Conservation (phyloP, 92 coral and sea anemone genomes). For the Epizoanthus scotinus region DNA sequence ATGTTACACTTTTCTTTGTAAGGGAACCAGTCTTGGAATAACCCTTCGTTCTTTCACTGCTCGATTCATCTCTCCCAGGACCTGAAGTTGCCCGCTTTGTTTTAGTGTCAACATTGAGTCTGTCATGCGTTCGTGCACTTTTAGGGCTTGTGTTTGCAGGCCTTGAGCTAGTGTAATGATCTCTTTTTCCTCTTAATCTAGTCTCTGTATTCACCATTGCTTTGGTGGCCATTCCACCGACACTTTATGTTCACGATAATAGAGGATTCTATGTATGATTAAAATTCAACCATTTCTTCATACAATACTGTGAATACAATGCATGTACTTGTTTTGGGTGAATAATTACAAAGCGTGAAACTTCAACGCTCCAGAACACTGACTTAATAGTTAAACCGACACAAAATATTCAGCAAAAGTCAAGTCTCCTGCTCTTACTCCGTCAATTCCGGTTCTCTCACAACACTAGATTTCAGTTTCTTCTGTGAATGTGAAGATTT, state of each 20-base stretch:
- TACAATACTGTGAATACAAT: no score
- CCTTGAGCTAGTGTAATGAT: slow-evolving; percentile 44
- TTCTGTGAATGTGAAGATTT: neutral
- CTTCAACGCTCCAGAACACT: neutral
- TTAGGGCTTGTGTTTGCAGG: slow-evolving; percentile 27
- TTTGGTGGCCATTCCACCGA: slow-evolving; percentile 59
- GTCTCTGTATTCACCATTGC: slow-evolving; percentile 54
- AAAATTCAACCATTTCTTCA: slow-evolving; percentile 14
- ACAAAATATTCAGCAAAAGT: neutral
- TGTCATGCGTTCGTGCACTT: slow-evolving; percentile 51
- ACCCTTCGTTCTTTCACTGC: slow-evolving; percentile 31
- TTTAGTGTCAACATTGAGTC: slow-evolving; percentile 58
- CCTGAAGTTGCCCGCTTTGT: slow-evolving; percentile 48
- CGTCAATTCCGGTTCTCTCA: slow-evolving; percentile 32
- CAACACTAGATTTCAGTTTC: slow-evolving; percentile 15
- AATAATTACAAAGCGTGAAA: neutral
- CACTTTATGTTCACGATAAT: neutral
- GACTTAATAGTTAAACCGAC: neutral
- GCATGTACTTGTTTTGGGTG: slow-evolving; percentile 1
- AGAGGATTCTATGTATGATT: neutral
- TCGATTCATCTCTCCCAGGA: slow-evolving; percentile 52
- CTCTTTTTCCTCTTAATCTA: slow-evolving; percentile 56
- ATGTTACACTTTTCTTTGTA: slow-evolving; percentile 61
- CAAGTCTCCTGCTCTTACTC: slow-evolving; percentile 5
- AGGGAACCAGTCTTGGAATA: slow-evolving; percentile 58